Base-by-base conservation (phyloP, 2,888 invertebrate species). In the Atrina japonica region DNA sequence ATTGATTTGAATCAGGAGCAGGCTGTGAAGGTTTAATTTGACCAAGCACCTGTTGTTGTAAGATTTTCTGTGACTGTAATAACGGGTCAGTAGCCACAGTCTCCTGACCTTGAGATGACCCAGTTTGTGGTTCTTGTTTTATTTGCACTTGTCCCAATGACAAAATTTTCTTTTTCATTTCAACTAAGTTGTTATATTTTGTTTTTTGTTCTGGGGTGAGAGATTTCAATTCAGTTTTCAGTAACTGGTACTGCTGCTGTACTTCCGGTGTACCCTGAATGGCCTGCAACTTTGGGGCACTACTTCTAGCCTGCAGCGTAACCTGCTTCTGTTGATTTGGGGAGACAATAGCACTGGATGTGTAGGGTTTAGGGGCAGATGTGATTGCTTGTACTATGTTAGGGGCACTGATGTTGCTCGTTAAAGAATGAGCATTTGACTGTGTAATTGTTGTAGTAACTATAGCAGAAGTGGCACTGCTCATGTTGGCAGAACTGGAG, bases 141-240 rank as follows among this genome's bases (percentile, higher is more conserved):
- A 30, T 55, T 41, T 76, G 78, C 94, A 92, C 73, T 94, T 95
- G 95, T 9, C 95, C 95, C 14, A 93, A 7, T 35, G 35, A 7
- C 75, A 95, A 86, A 75, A 95, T 94, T 85, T 94, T 94, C 75
- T 94, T 93, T 84, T 95, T 94, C 76, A 94, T 94, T 66, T 93
- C 92, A 80, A 94, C 93, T 40, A 95, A 89, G 77, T 93, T 92
- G 70, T 93, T 92, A 56, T 94, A 84, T 11, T 93, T 88, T 84
- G 93, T 92, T 73, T 94, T 94, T 14, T 92, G 89, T 76, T 92
- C 92, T 25, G 69, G 29, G 2, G 91, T 92, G 82, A 92, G 91
- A 67, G 91, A 91, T 76, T 93, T 88, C 78, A 93, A 94, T 89
- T 95, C 94, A 82, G 93, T 91, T 88, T 94, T 94, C 11, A 94